Conservation (phyloP, 2,888 invertebrate species). For the Dolichopus griseipennis region DNA sequence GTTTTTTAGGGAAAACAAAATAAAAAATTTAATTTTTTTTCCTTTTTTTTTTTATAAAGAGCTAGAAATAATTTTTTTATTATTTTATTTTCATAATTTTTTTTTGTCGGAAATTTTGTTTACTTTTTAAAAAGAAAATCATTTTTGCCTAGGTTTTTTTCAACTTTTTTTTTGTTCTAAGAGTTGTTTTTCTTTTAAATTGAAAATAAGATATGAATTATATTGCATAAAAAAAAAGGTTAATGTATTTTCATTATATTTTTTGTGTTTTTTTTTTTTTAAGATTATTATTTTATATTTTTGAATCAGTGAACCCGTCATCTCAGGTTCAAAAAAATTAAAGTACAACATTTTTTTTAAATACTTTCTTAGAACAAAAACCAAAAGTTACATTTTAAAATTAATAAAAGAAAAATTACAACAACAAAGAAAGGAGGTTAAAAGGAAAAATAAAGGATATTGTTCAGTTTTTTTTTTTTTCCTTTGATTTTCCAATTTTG, state of each 20-base stretch:
- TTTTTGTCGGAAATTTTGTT: background rate
- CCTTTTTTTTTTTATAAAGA: no score
- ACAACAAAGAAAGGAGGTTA: background rate
- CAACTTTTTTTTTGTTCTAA: background rate
- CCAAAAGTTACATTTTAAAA: background rate
- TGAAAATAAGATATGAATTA: background rate
- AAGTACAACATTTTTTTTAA: background rate
- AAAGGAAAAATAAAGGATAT: background rate
- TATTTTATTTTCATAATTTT: background rate
- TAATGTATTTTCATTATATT: background rate
- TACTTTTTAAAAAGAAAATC: background rate
- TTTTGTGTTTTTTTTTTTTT: background rate
- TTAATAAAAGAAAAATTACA: background rate
- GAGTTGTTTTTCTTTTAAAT: background rate
- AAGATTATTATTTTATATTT: background rate
- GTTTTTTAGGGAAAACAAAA: background rate
- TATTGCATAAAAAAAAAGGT: background rate
- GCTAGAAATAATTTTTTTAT: no score
- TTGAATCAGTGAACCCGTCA: slow-evolving; percentile 4
- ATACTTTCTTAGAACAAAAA: background rate
- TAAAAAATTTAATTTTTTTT: no score
- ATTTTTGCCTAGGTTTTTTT: slow-evolving; percentile 5
- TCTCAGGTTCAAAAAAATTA: background rate
- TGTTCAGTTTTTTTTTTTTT: background rate
- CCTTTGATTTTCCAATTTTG: background rate